Conservation (phyloP, 2,888 invertebrate species). For the Lasiommata megera region DNA sequence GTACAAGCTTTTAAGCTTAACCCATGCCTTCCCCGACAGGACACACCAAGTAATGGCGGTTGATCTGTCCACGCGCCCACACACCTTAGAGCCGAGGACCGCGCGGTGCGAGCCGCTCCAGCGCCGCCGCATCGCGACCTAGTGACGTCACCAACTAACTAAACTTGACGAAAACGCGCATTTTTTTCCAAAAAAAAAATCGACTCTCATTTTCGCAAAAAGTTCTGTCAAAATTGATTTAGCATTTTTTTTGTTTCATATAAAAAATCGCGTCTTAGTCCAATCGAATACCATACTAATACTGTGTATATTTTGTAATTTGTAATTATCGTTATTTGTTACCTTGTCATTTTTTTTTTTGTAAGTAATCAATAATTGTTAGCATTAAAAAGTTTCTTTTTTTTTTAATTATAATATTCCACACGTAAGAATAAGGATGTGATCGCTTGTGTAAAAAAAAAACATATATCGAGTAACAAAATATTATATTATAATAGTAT, state of each 20-base stretch:
- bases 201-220: constrained; percentile 14
- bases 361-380: constrained; percentile 17
- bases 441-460: constrained; percentile 32
- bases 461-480: constrained; percentile 20
- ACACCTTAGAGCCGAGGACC: constrained; percentile 16
- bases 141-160: constrained; percentile 3
- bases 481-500: neutral
- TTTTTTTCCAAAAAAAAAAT: constrained; percentile 19
- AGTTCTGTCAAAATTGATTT: constrained; percentile 18
- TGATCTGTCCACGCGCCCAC: constrained; percentile 45
- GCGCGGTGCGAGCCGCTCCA: neutral
- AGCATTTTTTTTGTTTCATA: constrained; percentile 4
- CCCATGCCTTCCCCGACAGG: constrained; percentile 41
- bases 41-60: constrained; percentile 72
- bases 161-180: constrained; percentile 18
- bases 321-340: constrained; percentile 15
- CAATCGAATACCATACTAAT: constrained; percentile 14
- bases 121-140: constrained; percentile 1
- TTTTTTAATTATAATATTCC: constrained; percentile 44
- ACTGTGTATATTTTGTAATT: constrained; percentile 16
- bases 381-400: constrained; percentile 37
- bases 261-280: constrained; percentile 13
- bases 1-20: no score
- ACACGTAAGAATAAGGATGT: constrained; percentile 46
- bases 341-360: constrained; percentile 34